phyloP scores from a whole-genome alignment of 2,888 invertebrate genomes.

The Eupeodes latifasciatus region DNA sequence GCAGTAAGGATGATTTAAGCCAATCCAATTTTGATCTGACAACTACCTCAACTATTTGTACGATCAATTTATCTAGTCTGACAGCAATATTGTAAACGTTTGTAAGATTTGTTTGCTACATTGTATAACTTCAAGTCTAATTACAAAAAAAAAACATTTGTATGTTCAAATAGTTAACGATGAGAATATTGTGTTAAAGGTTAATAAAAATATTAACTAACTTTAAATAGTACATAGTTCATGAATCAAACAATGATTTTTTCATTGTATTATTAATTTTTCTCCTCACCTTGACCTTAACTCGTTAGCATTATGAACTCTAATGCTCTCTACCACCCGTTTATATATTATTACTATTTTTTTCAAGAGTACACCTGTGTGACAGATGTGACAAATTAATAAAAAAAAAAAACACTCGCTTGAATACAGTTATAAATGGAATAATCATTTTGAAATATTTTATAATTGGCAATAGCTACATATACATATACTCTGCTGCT shows the following conservation, averaged over 20 bases:
- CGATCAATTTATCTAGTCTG: slow-evolving; percentile 24
- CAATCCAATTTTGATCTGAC: background rate
- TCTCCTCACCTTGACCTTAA: slow-evolving; percentile 70
- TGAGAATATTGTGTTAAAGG: slow-evolving; percentile 56
- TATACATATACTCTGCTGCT: background rate
- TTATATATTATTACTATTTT: background rate
- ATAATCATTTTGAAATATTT: slow-evolving; percentile 31
- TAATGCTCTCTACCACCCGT: slow-evolving; percentile 5
- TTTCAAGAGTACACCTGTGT: background rate
- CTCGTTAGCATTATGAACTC: slow-evolving; percentile 36
- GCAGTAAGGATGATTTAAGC: too few species aligned
- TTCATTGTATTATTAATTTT: background rate
- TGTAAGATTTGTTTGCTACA: slow-evolving; percentile 41
- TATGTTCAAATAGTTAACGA: slow-evolving; percentile 48
- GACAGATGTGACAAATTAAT: slow-evolving; percentile 50
- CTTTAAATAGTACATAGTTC: background rate
- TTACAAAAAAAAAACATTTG: slow-evolving; percentile 30
- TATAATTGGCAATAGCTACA: background rate
- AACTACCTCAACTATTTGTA: slow-evolving; percentile 26
- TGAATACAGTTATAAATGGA: slow-evolving; percentile 43
- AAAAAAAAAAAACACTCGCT: slow-evolving; percentile 30
- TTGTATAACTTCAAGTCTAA: slow-evolving; percentile 21
- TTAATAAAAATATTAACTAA: slow-evolving; percentile 47
- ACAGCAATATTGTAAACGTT: slow-evolving; percentile 36
- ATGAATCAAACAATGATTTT: slow-evolving; percentile 18